Percentiles rank a stretch among this genome's conserved stretches.
These are phyloP conservation scores for Alcis repandata DNA, from an alignment of 2,888 invertebrate genomes.

Conservation along the genomic window DNA sequence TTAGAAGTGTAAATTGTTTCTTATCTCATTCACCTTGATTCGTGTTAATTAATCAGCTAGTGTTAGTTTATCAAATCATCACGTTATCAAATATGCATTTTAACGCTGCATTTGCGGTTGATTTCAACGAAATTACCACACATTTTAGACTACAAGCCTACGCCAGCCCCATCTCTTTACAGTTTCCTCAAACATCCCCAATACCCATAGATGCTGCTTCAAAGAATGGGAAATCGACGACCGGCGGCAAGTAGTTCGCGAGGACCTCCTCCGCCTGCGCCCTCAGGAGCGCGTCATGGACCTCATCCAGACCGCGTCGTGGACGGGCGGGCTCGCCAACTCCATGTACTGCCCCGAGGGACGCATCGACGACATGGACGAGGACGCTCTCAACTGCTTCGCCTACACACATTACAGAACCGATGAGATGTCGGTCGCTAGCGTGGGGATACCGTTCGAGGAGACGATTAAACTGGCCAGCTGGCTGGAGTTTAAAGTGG, in stretches of 20 bases:
- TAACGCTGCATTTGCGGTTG: too few species aligned
- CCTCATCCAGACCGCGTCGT: constrained; percentile 70
- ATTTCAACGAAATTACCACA: too few species aligned
- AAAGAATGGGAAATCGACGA: constrained; percentile 69
- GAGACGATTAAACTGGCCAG: constrained; percentile 71
- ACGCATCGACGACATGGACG: constrained; percentile 61
- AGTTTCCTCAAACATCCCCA: too few species aligned
- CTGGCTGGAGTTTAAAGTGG: constrained; percentile 55
- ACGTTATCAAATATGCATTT: too few species aligned
- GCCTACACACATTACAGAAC: constrained; percentile 57
- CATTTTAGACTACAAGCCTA: too few species aligned
- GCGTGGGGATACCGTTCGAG: constrained; percentile 71
- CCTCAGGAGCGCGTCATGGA: constrained; percentile 68
- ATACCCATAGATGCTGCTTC: constrained; percentile 61
- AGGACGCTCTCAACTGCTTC: constrained; percentile 54
- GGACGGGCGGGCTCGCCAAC: constrained; percentile 68
- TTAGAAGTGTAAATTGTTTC: too few species aligned
- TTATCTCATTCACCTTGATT: too few species aligned
- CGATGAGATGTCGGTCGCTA: constrained; percentile 65
- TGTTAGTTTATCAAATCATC: too few species aligned
- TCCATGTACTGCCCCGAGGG: constrained; percentile 68
- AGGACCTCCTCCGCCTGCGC: constrained; percentile 61
- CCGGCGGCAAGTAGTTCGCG: constrained; percentile 58
- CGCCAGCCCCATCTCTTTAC: too few species aligned
- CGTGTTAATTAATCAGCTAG: too few species aligned